Evolutionary conservation across 1,140 invertebrate genomes (phyloP).

Genomic region (Oedothorax gibbosus): DNA sequence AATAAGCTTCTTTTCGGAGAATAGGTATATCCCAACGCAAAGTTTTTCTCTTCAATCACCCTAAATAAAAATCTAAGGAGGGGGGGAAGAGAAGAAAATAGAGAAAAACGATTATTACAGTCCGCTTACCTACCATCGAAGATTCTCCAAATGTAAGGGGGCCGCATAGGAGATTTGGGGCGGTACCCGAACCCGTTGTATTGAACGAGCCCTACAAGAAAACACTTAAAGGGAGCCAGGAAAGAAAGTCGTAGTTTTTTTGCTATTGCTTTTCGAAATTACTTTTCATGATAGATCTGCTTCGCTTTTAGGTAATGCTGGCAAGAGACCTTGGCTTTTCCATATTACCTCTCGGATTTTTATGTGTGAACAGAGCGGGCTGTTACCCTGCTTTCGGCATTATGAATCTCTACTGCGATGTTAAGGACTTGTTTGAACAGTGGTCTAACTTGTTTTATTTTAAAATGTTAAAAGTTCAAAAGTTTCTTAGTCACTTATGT

Average conservation of each 20-base stretch:
- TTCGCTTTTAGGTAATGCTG: neutral
- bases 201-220: neutral
- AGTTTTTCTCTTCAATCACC: too few species aligned
- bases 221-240: slow-evolving; percentile 12
- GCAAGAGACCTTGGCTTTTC: slow-evolving; percentile 47
- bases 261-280: slow-evolving; percentile 21
- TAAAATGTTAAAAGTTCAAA: too few species aligned
- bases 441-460: neutral
- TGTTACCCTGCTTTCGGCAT: slow-evolving; percentile 27
- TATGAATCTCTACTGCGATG: neutral
- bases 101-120: slow-evolving; percentile 53
- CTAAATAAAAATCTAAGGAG: neutral
- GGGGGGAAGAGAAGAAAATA: slow-evolving; percentile 26
- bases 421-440: neutral
- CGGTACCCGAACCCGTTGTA: slow-evolving; percentile 2
- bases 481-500: too few species aligned
- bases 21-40: too few species aligned
- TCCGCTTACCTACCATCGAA: slow-evolving; percentile 30
- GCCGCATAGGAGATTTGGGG: neutral
- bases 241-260: slow-evolving; percentile 35
- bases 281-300: slow-evolving; percentile 52
- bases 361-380: slow-evolving; percentile 49
- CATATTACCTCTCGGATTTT: slow-evolving; percentile 49
- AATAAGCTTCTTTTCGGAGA: too few species aligned
- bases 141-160: neutral